Percentiles rank a stretch among this genome's conserved stretches.
phyloP scores from a whole-genome alignment of 2,888 invertebrate genomes.

The Zhengitettix transpicula region DNA sequence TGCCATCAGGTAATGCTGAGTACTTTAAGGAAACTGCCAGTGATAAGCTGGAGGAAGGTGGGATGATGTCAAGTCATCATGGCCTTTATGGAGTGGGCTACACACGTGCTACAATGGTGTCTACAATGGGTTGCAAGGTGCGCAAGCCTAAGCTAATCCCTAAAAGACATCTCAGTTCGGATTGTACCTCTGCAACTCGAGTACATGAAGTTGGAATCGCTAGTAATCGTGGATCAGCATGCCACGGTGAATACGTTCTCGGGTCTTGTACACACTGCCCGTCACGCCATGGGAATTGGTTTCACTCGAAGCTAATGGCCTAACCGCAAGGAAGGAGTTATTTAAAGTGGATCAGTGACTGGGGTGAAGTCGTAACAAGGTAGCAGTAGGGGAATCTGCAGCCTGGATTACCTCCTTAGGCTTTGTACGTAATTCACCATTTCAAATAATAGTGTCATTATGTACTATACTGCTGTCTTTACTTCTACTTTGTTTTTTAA shows the following conservation, averaged over 20 bases:
- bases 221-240: constrained; percentile 22
- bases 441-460: too few relatives aligned
- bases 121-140: constrained; percentile 18
- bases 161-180: constrained; percentile 17
- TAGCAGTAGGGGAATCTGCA: too few relatives aligned
- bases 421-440: too few relatives aligned
- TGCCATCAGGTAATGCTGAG: constrained; percentile 16
- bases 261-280: constrained; percentile 22
- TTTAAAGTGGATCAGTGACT: too few relatives aligned
- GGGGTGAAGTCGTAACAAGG: too few relatives aligned
- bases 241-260: constrained; percentile 22
- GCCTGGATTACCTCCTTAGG: too few relatives aligned
- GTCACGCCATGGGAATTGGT: constrained; percentile 20
- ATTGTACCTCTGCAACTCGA: constrained; percentile 19
- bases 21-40: constrained; percentile 19
- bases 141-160: constrained; percentile 18
- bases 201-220: constrained; percentile 21
- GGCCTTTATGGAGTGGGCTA: constrained; percentile 20
- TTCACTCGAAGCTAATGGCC: constrained; percentile 11
- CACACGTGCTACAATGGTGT: constrained; percentile 22
- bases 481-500: too few relatives aligned
- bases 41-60: constrained; percentile 20
- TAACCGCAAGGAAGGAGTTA: too few relatives aligned
- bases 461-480: too few relatives aligned
- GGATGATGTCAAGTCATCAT: constrained; percentile 22